A percentile compares a stretch with the other conserved stretches of the same genome.
Evolutionary conservation across 1,140 invertebrate genomes (phyloP).

Genomic region (Scylla paramamosain): DNA sequence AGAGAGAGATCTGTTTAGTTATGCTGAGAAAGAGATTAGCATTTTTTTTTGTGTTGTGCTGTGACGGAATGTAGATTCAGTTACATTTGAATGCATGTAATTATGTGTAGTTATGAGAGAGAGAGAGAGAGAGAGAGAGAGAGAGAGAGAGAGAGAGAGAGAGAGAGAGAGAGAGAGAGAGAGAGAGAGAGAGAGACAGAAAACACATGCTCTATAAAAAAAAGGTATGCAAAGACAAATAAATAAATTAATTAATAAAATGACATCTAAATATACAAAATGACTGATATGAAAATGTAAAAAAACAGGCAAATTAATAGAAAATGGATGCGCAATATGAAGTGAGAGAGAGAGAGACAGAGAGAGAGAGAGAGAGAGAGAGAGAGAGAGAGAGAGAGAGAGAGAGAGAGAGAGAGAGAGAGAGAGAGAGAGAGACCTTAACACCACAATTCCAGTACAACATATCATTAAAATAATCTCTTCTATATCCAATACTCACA

Average conservation of each 20-base stretch:
- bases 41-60: too few species aligned
- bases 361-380: not conserved
- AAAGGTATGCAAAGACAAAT: not conserved
- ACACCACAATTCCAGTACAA: too few species aligned
- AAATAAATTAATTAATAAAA: not conserved
- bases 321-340: not conserved
- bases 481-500: too few species aligned
- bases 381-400: conserved; percentile 39
- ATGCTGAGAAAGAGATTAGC: not conserved
- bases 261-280: not conserved
- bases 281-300: not conserved
- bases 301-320: not conserved
- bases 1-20: not conserved
- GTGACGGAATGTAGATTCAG: too few species aligned
- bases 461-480: too few species aligned
- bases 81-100: too few species aligned
- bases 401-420: conserved; percentile 45
- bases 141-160: not conserved
- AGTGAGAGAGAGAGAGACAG: not conserved
- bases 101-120: not conserved
- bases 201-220: not conserved
- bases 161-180: not conserved
- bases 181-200: not conserved
- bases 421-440: conserved; percentile 9
- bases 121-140: conserved; percentile 31